Evolutionary conservation across 2,113 vertebrate genomes (phyloP).

Genomic region (Rattus rattus): DNA sequence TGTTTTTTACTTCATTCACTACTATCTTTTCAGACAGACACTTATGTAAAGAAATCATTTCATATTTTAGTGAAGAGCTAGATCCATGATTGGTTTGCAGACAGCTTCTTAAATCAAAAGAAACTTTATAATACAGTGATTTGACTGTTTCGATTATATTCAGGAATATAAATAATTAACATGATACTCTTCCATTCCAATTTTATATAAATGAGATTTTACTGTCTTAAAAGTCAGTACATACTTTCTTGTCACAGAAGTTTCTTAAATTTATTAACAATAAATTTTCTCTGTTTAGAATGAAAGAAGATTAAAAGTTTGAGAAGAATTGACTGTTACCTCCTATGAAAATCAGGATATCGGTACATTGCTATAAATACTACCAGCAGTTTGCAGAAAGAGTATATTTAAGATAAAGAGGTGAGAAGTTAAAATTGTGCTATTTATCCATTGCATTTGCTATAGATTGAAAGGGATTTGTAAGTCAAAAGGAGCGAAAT

Average conservation of each 20-base stretch:
- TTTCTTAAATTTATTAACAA: constrained; percentile 18
- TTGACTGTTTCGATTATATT: background rate
- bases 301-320: constrained; percentile 36
- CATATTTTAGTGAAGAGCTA: constrained; percentile 19
- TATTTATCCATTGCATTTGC: constrained; percentile 77
- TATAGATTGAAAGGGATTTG: constrained; percentile 81
- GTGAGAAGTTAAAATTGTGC: constrained; percentile 71
- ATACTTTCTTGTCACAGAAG: background rate
- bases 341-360: constrained; percentile 59
- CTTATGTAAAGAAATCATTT: background rate
- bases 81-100: background rate
- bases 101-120: background rate
- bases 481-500: constrained; percentile 75
- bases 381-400: constrained; percentile 56
- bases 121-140: background rate
- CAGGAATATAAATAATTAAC: background rate
- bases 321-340: constrained; percentile 14
- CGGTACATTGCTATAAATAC: constrained; percentile 67
- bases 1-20: background rate
- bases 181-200: background rate
- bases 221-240: background rate
- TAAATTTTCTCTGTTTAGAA: constrained; percentile 15
- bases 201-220: background rate
- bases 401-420: constrained; percentile 75
- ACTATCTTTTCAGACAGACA: background rate